phyloP scores from a whole-genome alignment of 2,888 invertebrate genomes.

The Leucozona laternaria region DNA sequence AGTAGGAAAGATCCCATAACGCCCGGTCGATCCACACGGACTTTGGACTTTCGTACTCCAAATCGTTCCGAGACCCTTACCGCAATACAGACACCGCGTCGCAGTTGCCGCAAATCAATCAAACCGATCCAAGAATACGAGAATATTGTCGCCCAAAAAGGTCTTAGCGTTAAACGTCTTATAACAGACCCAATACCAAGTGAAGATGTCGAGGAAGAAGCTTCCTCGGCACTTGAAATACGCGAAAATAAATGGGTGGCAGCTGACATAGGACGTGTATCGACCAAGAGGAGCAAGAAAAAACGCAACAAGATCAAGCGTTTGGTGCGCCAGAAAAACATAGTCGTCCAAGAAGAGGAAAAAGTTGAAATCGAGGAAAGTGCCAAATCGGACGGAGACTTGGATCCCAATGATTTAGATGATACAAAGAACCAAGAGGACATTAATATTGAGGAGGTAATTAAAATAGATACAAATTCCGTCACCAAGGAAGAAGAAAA shows the following conservation, averaged over 20 bases:
- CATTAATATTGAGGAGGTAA: neutral
- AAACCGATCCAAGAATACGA: conserved; percentile 80
- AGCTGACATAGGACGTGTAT: conserved; percentile 79
- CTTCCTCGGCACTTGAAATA: neutral
- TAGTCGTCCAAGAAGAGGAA: conserved; percentile 3
- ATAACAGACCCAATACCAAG: neutral
- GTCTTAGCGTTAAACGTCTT: conserved; percentile 32
- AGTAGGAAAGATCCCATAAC: neutral
- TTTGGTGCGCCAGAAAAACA: conserved; percentile 25
- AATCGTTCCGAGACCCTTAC: conserved; percentile 15
- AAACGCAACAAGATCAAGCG: conserved; percentile 35
- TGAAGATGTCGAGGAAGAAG: conserved; percentile 32
- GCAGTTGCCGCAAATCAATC: conserved; percentile 80
- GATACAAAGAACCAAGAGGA: neutral
- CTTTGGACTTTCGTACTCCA: conserved; percentile 37
- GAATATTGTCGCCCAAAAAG: conserved; percentile 78
- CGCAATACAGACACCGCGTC: conserved; percentile 78
- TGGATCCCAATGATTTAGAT: neutral
- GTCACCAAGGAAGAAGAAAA: neutral
- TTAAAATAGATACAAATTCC: neutral
- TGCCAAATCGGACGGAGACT: neutral
- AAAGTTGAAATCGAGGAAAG: conserved; percentile 2
- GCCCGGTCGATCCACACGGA: conserved; percentile 4
- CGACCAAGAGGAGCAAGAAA: conserved; percentile 78
- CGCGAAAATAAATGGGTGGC: conserved; percentile 78